Base-by-base conservation (phyloP, 2,797 vertebrate species). In the Nannoperca obscura region DNA sequence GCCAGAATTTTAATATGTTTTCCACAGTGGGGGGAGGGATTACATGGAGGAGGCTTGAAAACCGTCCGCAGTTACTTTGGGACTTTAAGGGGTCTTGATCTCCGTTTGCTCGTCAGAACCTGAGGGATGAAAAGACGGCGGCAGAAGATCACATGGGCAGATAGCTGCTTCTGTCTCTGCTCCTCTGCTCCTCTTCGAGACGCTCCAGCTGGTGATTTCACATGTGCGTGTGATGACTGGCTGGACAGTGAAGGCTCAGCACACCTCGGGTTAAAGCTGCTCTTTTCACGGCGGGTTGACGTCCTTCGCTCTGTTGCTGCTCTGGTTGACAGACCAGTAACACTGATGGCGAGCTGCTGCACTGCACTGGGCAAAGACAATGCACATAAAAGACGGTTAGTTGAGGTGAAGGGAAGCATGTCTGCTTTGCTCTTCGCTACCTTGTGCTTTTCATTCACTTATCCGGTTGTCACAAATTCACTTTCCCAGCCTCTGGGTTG, bases 51-150 rank as follows among this genome's bases (percentile, higher is more conserved):
- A 82, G 82, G 81, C 34, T 78, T 50, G 77, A 67, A 75, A 81
- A 73, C 76, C 44, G 24, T 82, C 84, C 86, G 60, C 66, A n/a
- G 68, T 50, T 86, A 78, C 76, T 83, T 61, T 80, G 87, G 75
- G 90, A 93, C 80, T 89, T 88, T 30, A 12, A 46, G 22, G 54
- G 86, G 90, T 92, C 92, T 83, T 91, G 88, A 90, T 93, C 89
- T 92, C 83, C 80, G 84, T 92, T 89, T 89, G 78, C 83, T 88
- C 72, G 32, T 85, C 78, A 78, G 80, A 90, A 83, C 77, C 62
- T 8, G 12, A 22, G 73, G 81, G 86, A 92, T 92, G 82, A 89
- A 71, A 80, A 71, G 69, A 77, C 27, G 14, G 36, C 8, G 44
- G 40, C n/a, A 66, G 54, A 40, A 61, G 66, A 85, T 79, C 76